Evolutionary conservation across 1,140 invertebrate species (phyloP), one percentile per base, ranked within the genome.

Genomic region (Nymphalis io): DNA sequence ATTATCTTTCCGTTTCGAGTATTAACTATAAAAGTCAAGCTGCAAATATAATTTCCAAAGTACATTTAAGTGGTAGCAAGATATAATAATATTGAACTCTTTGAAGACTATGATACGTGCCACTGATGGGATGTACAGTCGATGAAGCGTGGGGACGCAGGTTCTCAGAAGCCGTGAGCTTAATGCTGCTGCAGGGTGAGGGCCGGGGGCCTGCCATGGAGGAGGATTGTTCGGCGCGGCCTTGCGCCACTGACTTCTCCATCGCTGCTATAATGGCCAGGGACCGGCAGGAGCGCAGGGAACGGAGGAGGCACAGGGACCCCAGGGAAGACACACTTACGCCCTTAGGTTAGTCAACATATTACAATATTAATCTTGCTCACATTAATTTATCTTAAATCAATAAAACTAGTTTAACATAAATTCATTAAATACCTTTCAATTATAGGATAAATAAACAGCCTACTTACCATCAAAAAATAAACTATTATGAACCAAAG

Each of bases 211-310:
- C 74, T 72, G 83, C 72, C 74, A 92, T 92, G 89, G 93, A 93
- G 78, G 93, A 93, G 80, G 93, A 93, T 73, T 93, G 93, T 85
- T 93, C 93, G 60, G 92, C 93, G 82, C 81, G 93, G 75, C 94
- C 94, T 68, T 95, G 94, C 87, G 95, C 96, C 85, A 97, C 96
- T 33, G 96, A 97, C 92, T 97, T 97, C 93, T 96, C 96, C 83
- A 97, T 97, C 73, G 96, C 96, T 18, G 96, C 96, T 65, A 97
- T 97, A 75, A 97, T 97, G 96, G 95, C 95, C 58, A 85, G 95
- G 64, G 95, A 94, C 70, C 76, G 93, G 12, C 93, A 93, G 76
- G 90, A 92, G 76, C 66, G 89, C n/a, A 80, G 89, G 42, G 88
- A 90, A 68, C 75, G 89, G 58, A 83, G 82, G 53, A 83, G 88